phyloP scores from a whole-genome alignment of 2,113 vertebrate genomes.

The Gorsachius goisagi region DNA sequence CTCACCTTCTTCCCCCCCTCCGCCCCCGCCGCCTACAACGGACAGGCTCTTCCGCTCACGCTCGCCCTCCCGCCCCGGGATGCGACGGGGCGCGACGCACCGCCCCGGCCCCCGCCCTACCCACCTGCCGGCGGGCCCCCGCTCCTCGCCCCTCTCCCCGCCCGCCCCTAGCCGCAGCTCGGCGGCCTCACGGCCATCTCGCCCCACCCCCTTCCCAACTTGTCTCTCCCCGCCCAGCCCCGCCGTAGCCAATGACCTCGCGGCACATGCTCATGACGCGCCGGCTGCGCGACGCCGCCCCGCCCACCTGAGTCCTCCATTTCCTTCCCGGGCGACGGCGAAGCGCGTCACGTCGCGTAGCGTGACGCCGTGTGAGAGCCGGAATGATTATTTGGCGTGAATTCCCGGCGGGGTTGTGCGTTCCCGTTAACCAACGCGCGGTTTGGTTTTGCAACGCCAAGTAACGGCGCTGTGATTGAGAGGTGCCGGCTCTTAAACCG shows the following conservation, averaged over 20 bases:
- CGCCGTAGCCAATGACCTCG: background rate
- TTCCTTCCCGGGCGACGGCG: background rate
- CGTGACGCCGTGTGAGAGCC: background rate
- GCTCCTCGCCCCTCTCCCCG: background rate
- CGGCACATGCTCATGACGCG: background rate
- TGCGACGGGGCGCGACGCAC: too few species aligned
- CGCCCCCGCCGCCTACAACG: too few species aligned
- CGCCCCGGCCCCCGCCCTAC: background rate
- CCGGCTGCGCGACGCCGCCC: fast-evolving
- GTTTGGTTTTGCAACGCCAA: background rate
- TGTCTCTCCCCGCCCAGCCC: background rate
- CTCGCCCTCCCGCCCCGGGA: background rate
- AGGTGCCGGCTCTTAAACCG: too few species aligned
- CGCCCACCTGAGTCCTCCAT: fast-evolving
- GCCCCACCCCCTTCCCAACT: background rate
- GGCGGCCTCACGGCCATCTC: background rate
- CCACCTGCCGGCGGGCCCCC: background rate
- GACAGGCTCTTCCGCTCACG: background rate
- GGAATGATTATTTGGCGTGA: background rate
- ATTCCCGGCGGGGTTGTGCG: background rate
- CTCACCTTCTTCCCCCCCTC: too few species aligned
- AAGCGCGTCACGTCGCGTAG: fast-evolving
- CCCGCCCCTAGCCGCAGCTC: background rate
- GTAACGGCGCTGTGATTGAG: too few species aligned
- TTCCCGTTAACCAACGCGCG: background rate